Percentiles rank a stretch among this genome's conserved stretches.
Conservation (phyloP, 2,113 vertebrate genomes). For the Podiceps cristatus region DNA sequence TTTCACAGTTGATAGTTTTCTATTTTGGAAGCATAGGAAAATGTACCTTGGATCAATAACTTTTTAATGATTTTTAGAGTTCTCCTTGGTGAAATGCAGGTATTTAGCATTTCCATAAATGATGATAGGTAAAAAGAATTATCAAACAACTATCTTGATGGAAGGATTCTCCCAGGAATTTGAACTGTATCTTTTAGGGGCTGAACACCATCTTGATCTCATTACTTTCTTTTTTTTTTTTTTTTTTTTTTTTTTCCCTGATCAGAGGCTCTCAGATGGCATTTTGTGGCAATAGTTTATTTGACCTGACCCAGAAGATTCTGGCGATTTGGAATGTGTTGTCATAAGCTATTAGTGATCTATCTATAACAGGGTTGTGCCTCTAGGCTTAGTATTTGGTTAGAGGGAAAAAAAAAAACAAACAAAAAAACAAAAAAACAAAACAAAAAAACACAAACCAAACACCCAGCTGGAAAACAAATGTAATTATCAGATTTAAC, state of each 20-base stretch:
- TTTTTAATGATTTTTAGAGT: neutral
- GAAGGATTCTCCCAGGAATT: neutral
- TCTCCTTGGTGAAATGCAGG: neutral
- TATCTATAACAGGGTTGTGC: neutral
- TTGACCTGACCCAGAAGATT: slow-evolving; percentile 58
- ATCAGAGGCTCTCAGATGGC: slow-evolving; percentile 8
- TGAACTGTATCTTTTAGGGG: neutral
- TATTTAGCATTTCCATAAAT: neutral
- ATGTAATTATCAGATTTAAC: neutral
- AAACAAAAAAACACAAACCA: no score
- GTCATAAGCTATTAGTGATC: slow-evolving; percentile 44
- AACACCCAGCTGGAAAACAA: neutral
- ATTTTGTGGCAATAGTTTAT: slow-evolving; percentile 53
- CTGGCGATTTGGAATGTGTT: slow-evolving; percentile 33
- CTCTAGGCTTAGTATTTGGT: neutral
- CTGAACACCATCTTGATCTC: slow-evolving; percentile 47
- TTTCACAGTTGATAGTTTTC: neutral
- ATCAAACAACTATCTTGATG: neutral
- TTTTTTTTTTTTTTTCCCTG: neutral
- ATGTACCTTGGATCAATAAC: neutral
- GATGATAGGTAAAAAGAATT: neutral
- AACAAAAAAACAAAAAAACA: no score
- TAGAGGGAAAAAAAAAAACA: neutral
- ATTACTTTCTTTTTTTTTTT: neutral
- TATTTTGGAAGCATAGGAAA: neutral